These are phyloP conservation scores for Scomber japonicus DNA, from an alignment of 2,113 vertebrate species.

Conservation along the genomic window DNA sequence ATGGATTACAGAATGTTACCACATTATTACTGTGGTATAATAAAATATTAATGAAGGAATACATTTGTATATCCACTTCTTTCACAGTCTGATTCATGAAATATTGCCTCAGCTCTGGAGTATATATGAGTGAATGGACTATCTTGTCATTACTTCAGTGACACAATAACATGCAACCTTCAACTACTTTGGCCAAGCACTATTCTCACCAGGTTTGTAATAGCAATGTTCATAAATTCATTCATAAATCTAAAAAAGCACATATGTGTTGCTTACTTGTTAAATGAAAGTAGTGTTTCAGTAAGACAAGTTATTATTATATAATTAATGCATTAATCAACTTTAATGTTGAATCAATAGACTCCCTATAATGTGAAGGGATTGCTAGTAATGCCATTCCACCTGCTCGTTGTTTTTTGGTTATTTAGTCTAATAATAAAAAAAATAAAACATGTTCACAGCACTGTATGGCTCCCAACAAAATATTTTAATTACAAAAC, in stretches of 20 bases:
- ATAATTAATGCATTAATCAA: neutral
- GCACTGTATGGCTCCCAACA: no score
- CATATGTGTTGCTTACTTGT: neutral
- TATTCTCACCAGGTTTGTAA: neutral
- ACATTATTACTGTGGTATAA: slow-evolving; percentile 73
- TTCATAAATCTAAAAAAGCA: neutral
- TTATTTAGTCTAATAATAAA: neutral
- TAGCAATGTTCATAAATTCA: neutral
- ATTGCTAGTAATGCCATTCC: neutral
- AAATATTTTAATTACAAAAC: no score
- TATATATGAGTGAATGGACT: slow-evolving; percentile 1
- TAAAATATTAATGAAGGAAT: slow-evolving; percentile 69
- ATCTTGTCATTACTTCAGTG: neutral
- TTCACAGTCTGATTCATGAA: slow-evolving; percentile 46
- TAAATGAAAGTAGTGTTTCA: slow-evolving; percentile 9
- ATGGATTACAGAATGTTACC: slow-evolving; percentile 70
- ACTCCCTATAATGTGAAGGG: neutral
- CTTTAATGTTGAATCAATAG: no score
- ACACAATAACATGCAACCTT: neutral
- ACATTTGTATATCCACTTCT: slow-evolving; percentile 58
- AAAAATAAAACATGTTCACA: no score
- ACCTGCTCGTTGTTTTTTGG: neutral
- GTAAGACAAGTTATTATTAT: neutral
- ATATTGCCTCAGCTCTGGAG: neutral
- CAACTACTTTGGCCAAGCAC: neutral